Percentiles rank a stretch among this genome's conserved stretches.
These are phyloP conservation scores for Gryllus bimaculatus DNA, from an alignment of 1,140 invertebrate genomes.

Conservation along the genomic window DNA sequence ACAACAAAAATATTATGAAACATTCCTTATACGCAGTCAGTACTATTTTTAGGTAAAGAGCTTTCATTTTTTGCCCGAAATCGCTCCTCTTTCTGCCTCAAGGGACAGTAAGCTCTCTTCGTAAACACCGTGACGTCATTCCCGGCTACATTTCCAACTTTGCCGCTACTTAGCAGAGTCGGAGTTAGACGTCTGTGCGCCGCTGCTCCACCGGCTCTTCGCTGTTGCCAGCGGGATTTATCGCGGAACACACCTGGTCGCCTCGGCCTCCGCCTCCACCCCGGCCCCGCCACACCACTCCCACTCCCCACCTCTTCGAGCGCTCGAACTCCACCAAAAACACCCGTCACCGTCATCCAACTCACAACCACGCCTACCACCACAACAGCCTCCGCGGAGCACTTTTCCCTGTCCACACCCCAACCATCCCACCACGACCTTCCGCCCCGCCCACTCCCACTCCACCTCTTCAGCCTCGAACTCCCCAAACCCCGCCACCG, in stretches of 20 bases:
- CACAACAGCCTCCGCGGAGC: too few relatives aligned
- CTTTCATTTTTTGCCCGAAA: neutral
- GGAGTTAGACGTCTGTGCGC: neutral
- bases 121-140: conserved; percentile 3
- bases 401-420: too few relatives aligned
- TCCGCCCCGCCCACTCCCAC: too few relatives aligned
- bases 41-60: neutral
- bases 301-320: too few relatives aligned
- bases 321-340: too few relatives aligned
- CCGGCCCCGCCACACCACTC: neutral
- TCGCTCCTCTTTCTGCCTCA: neutral
- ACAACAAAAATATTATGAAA: neutral
- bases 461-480: too few relatives aligned
- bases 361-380: too few relatives aligned
- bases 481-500: too few relatives aligned
- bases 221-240: neutral
- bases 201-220: neutral
- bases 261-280: neutral
- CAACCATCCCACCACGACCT: too few relatives aligned
- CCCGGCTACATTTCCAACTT: neutral
- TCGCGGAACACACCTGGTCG: neutral
- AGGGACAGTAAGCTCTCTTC: neutral
- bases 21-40: neutral
- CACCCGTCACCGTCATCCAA: too few relatives aligned
- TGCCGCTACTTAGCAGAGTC: neutral